These are phyloP conservation scores for Rhombomys opimus DNA, from an alignment of 2,113 vertebrate species.

Conservation along the genomic window DNA sequence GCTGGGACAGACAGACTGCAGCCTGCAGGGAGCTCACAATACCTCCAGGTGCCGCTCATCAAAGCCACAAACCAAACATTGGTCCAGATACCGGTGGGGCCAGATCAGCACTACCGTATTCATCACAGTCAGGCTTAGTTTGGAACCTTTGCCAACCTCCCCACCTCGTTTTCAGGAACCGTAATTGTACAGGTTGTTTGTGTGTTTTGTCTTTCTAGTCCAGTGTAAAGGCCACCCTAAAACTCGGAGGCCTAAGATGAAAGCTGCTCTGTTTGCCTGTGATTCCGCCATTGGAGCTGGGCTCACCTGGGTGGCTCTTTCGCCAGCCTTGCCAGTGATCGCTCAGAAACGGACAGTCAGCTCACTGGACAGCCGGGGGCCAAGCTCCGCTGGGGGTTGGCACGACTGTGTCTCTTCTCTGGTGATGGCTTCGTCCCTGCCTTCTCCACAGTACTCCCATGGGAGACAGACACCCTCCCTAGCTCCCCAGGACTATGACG, in stretches of 20 bases:
- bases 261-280: background rate
- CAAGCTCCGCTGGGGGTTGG: background rate
- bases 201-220: background rate
- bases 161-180: background rate
- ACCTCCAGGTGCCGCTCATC: background rate
- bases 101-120: background rate
- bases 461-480: background rate
- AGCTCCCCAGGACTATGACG: background rate
- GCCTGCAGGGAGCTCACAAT: too few relatives aligned
- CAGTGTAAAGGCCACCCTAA: background rate
- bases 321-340: background rate
- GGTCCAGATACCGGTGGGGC: background rate
- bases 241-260: background rate
- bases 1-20: background rate
- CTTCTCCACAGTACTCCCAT: background rate
- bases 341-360: background rate
- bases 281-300: conserved; percentile 24
- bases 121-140: background rate
- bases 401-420: background rate
- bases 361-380: background rate
- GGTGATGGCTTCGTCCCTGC: background rate
- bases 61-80: conserved; percentile 3
- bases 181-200: background rate
- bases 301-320: background rate
- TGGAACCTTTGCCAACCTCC: background rate